phyloP scores from a whole-genome alignment of 2,113 vertebrate genomes.

The Nibea albiflora region DNA sequence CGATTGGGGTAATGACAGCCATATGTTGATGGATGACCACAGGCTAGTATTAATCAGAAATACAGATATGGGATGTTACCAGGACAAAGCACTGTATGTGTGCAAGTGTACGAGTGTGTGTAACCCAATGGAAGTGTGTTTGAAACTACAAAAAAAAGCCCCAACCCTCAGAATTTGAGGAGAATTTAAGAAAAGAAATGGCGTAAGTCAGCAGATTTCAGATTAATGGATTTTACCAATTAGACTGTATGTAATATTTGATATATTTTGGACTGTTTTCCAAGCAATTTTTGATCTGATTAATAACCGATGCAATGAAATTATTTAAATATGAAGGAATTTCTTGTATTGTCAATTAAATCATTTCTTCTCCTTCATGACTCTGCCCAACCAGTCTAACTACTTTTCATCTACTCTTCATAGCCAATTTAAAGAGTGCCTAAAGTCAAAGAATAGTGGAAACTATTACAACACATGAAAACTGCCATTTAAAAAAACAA shows the following conservation, averaged over 20 bases:
- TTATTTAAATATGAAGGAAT: not conserved
- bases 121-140: slow-evolving; percentile 2
- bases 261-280: not conserved
- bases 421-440: slow-evolving; percentile 23
- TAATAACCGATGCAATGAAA: slow-evolving; percentile 2
- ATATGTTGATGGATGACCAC: slow-evolving; percentile 83
- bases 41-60: slow-evolving; percentile 79
- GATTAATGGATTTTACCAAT: slow-evolving; percentile 19
- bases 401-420: slow-evolving; percentile 1
- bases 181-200: not conserved
- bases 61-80: slow-evolving; percentile 71
- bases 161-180: not conserved
- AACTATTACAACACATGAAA: not conserved
- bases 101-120: not conserved
- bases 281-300: not conserved
- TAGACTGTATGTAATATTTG: not conserved
- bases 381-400: not conserved
- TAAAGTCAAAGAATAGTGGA: slow-evolving; percentile 29
- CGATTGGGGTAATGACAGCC: slow-evolving; percentile 81
- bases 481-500: slow-evolving; percentile 15
- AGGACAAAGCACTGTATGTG: slow-evolving; percentile 38
- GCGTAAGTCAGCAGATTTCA: slow-evolving; percentile 4
- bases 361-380: not conserved
- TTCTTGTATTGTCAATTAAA: not conserved
- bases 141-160: slow-evolving; percentile 5